Evolutionary conservation across 2,113 vertebrate species (phyloP).

Genomic region (Cyprinus carpio): DNA sequence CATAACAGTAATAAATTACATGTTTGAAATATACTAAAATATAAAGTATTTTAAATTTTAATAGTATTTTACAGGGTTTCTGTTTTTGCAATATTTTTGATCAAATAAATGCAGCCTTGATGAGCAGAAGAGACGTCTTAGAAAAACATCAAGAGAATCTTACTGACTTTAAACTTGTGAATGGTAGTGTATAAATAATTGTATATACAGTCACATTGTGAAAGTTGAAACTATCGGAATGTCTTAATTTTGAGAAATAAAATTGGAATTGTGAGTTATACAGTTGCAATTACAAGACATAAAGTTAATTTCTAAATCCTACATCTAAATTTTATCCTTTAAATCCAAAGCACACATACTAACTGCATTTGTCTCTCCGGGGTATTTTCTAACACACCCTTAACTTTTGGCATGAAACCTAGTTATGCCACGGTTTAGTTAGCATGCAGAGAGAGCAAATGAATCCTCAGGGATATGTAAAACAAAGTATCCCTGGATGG

Average conservation of each 20-base stretch:
- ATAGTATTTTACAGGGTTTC: neutral
- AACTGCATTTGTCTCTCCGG: neutral
- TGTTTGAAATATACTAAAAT: neutral
- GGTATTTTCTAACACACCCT: neutral
- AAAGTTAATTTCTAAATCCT: neutral
- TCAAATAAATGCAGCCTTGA: neutral
- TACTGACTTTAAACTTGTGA: neutral
- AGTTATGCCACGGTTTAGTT: slow-evolving; percentile 13
- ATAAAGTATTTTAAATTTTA: neutral
- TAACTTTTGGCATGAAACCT: no score
- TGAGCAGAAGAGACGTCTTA: neutral
- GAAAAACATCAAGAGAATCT: neutral
- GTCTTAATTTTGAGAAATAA: neutral
- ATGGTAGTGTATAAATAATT: neutral
- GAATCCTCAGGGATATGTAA: slow-evolving; percentile 35
- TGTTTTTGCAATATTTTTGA: neutral
- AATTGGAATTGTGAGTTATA: neutral
- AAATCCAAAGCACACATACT: neutral
- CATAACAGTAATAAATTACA: neutral
- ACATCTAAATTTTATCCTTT: no score
- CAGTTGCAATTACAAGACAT: neutral
- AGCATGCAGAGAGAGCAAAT: slow-evolving; percentile 19
- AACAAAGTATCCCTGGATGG: slow-evolving; percentile 16
- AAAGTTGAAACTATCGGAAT: neutral
- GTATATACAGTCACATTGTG: neutral